These are phyloP conservation scores for Manis javanica DNA, from an alignment of 2,797 vertebrate genomes.

Conservation along the genomic window DNA sequence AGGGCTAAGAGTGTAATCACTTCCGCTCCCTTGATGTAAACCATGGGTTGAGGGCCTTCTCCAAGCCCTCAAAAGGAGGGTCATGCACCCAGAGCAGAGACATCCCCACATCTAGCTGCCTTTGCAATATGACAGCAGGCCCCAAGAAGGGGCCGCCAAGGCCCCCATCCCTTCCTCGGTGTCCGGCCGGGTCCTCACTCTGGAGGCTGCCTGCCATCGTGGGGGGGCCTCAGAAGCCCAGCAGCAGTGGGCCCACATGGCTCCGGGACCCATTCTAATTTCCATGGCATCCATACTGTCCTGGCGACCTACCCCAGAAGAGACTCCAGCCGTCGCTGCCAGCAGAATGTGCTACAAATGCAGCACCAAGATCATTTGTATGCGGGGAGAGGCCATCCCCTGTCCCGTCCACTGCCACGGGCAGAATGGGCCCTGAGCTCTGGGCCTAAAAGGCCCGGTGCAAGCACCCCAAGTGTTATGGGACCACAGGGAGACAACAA, in stretches of 20 bases:
- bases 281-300: conserved; percentile 56
- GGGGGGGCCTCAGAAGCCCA: background rate
- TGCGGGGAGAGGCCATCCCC: conserved; percentile 27
- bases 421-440: conserved; percentile 18
- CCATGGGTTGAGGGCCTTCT: background rate
- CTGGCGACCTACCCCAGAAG: conserved; percentile 71
- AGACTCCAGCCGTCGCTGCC: conserved; percentile 61
- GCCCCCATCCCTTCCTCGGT: background rate
- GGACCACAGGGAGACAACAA: conserved; percentile 2
- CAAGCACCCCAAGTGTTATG: background rate
- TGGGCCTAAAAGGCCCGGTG: conserved; percentile 40
- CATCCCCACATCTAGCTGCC: background rate
- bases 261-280: conserved; percentile 69
- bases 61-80: background rate
- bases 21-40: background rate
- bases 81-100: background rate
- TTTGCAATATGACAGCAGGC: background rate
- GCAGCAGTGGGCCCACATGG: background rate
- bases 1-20: background rate
- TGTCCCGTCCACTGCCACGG: conserved; percentile 17
- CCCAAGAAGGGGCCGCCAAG: background rate
- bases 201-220: background rate
- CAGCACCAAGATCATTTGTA: conserved; percentile 63
- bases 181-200: background rate
- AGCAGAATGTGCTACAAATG: conserved; percentile 1